Conservation (phyloP, 2,888 invertebrate species). For the Dolichomitus sp. region DNA sequence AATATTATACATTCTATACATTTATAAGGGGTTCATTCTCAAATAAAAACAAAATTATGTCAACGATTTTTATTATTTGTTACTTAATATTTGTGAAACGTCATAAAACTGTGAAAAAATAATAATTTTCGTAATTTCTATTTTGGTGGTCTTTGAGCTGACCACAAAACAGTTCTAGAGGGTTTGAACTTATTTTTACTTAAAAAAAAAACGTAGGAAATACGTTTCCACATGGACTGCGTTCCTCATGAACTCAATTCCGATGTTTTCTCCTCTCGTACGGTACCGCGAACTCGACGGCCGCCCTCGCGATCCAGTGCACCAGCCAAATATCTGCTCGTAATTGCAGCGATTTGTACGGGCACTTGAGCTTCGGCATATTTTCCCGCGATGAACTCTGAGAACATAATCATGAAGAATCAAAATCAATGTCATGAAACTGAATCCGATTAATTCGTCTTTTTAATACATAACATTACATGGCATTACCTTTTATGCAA, state of each 20-base stretch:
- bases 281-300: not conserved
- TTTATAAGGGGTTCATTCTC: not conserved
- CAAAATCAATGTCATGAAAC: not conserved
- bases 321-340: too few relatives aligned
- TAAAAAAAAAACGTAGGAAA: not conserved
- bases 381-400: too few relatives aligned
- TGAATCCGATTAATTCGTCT: not conserved
- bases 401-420: too few relatives aligned
- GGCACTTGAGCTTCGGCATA: too few relatives aligned
- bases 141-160: conserved; percentile 1
- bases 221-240: not conserved
- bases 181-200: not conserved
- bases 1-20: not conserved
- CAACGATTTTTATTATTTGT: not conserved
- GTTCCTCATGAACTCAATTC: conserved; percentile 1
- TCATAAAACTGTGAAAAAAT: not conserved
- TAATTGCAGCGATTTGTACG: too few relatives aligned
- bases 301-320: too few relatives aligned
- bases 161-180: not conserved
- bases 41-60: not conserved
- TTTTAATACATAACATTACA: not conserved
- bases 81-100: too few relatives aligned
- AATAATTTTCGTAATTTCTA: not conserved
- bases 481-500: not conserved
- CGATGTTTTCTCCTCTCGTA: conserved; percentile 1